These are phyloP conservation scores for Nibea coibor DNA, from an alignment of 2,113 vertebrate species.

Conservation along the genomic window DNA sequence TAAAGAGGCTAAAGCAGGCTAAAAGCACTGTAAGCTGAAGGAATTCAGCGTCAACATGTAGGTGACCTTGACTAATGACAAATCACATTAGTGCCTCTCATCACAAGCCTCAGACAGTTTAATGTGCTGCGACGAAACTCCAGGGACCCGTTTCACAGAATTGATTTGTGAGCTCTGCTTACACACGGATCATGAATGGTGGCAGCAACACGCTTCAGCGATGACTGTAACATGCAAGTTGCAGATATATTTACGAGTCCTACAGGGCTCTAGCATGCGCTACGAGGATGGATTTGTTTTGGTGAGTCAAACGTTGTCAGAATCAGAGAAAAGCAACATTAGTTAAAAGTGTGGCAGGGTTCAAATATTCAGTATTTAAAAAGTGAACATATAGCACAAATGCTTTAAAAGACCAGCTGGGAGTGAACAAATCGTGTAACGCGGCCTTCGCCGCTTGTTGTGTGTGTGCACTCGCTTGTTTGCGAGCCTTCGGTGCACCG, in stretches of 20 bases:
- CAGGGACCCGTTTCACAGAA: neutral
- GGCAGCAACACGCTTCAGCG: neutral
- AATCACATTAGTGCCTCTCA: constrained; percentile 14
- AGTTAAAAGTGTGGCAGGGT: neutral
- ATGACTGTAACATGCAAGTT: neutral
- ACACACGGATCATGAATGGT: neutral
- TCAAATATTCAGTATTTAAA: neutral
- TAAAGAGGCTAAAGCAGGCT: constrained; percentile 14
- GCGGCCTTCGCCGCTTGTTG: no score
- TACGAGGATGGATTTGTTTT: no score
- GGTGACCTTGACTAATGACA: constrained; percentile 35
- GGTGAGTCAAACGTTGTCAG: no score
- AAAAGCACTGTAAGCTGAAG: constrained; percentile 10
- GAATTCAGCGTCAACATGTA: neutral
- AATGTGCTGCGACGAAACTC: neutral
- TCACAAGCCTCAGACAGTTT: constrained; percentile 11
- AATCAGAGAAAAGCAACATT: neutral
- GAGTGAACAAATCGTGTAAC: no score
- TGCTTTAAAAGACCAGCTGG: no score
- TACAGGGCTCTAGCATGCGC: no score
- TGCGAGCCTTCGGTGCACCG: no score
- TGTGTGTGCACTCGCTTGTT: no score
- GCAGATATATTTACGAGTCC: neutral
- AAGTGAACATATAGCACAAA: no score
- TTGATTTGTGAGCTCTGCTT: neutral